Evolutionary conservation across 2,797 vertebrate species (phyloP), one percentile per base, ranked within the genome.

Genomic region (Bucorvus abyssinicus): DNA sequence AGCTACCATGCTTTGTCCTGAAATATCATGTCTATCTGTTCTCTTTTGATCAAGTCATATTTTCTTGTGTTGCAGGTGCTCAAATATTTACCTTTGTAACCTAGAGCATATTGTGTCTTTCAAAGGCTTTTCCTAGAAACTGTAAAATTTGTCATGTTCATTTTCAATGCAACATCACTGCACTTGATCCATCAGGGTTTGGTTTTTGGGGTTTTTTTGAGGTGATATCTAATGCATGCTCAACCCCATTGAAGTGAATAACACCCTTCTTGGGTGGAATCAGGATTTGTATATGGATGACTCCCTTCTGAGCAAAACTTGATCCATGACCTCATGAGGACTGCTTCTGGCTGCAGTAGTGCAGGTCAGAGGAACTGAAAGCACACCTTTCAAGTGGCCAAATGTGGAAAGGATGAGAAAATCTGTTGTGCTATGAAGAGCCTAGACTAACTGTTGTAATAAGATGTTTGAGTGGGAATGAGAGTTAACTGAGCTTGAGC

Each of bases 401-500:
- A 57, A 52, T 80, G 44, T 91, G 40, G 29, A 94, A 85, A 85
- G 56, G 60, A 61, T 78, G 83, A 84, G 70, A 81, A 90, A 94
- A 94, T 80, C 40, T 81, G 60, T 89, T 91, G 52, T 93, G 60
- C 40, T 4, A 0, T 67, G 71, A 79, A 70, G 19, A 93, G 26
- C 49, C 42, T 24, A 87, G 64, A 57, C 47, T 91, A 60, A 59
- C 84, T 85, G 40, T 56, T 83, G 71, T 79, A 91, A 67, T 87
- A 95, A 93, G 65, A 78, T 89, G 55, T 96, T 92, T 94, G 87
- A 71, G 87, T 89, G 60, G 44, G 61, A 95, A 77, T 64, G 68
- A 83, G 69, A 91, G 84, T 94, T 82, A 87, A 91, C 45, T 53
- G 61, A 86, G 68, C 84, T 95, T 93, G 94, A 89, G 91, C 44